Percentiles rank a stretch among this genome's conserved stretches.
phyloP scores from a whole-genome alignment of 2,797 vertebrate species.

The Tenualosa ilisha region DNA sequence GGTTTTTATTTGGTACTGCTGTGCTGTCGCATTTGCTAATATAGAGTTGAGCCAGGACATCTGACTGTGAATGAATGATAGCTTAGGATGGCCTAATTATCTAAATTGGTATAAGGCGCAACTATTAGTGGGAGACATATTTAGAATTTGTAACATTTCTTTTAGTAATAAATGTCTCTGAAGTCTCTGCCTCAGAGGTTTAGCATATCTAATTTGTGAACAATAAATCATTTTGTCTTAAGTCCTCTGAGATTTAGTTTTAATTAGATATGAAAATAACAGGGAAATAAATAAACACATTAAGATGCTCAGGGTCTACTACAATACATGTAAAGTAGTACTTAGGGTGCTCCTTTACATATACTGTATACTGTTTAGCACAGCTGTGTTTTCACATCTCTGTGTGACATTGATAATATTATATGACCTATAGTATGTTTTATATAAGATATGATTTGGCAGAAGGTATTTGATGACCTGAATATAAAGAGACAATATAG shows the following conservation, averaged over 20 bases:
- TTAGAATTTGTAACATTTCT: background rate
- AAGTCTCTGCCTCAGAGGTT: background rate
- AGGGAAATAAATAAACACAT: background rate
- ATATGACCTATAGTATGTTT: too few species aligned
- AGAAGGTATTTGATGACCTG: too few species aligned
- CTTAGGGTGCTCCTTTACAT: background rate
- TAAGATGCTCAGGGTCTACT: background rate
- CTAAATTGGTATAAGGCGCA: background rate
- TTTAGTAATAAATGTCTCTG: background rate
- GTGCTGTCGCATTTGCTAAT: background rate
- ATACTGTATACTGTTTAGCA: too few species aligned
- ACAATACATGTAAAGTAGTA: background rate
- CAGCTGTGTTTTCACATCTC: background rate
- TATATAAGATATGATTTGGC: too few species aligned
- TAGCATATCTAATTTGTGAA: background rate
- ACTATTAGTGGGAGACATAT: slow-evolving; percentile 1
- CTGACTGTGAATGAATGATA: slow-evolving; percentile 2
- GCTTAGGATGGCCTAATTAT: slow-evolving; percentile 1
- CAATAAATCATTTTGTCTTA: background rate
- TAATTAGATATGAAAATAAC: background rate
- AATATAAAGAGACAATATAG: background rate
- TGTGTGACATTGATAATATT: background rate
- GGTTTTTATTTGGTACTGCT: background rate
- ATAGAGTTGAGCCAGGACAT: slow-evolving; percentile 6
- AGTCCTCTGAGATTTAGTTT: background rate